Conservation (phyloP, 2,113 vertebrate genomes). For the Mirza zaza region DNA sequence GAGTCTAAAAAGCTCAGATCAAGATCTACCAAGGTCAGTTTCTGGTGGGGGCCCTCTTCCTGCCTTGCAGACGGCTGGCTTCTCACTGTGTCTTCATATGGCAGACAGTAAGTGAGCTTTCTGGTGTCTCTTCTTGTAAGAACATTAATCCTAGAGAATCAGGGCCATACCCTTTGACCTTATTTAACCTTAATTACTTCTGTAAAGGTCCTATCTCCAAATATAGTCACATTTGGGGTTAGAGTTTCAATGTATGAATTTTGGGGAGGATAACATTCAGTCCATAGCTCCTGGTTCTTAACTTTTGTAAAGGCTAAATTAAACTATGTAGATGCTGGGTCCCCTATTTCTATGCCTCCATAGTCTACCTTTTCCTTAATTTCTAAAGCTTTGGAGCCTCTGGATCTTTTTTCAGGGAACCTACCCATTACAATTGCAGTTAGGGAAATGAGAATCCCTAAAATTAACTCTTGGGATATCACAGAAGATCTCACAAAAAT, state of each 20-base stretch:
- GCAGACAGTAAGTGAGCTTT: not conserved
- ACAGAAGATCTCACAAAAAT: not conserved
- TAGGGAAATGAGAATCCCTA: not conserved
- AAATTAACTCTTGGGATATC: not conserved
- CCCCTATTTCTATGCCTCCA: not conserved
- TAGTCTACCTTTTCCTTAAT: not conserved
- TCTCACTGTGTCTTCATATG: not conserved
- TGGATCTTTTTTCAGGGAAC: not conserved
- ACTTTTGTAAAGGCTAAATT: not conserved
- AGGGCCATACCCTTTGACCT: not conserved
- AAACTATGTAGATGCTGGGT: not conserved
- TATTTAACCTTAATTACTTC: not conserved
- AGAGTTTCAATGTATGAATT: not conserved
- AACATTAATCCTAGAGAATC: not conserved
- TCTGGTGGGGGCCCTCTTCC: not conserved
- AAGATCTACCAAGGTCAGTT: not conserved
- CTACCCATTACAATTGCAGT: not conserved
- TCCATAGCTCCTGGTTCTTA: not conserved
- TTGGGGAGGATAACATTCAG: not conserved
- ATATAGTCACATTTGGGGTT: not conserved
- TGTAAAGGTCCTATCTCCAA: not conserved
- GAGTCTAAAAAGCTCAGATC: not conserved
- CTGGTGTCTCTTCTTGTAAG: not conserved
- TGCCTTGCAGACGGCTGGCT: not conserved
- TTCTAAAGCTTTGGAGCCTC: not conserved